Evolutionary conservation across 1,140 invertebrate genomes (phyloP), one percentile per base, ranked within the genome.

Genomic region (Heliothis virescens): DNA sequence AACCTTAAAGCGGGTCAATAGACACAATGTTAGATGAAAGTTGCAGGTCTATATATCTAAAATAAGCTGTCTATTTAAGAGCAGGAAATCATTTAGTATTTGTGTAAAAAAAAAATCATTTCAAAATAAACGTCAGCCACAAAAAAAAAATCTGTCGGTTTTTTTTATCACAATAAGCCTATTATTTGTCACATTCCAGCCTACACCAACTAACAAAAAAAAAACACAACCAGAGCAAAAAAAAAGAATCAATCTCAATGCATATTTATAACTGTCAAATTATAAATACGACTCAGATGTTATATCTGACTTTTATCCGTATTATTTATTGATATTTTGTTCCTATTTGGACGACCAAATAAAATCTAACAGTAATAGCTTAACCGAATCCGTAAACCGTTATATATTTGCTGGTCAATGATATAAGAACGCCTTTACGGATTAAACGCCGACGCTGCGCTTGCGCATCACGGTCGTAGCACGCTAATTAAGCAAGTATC

Each of bases 391-490:
- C 50, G 26, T 73, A 72, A 78, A 83, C 82, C 79, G 82, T 80
- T 83, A 80, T 34, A 59, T 13, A 48, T 65, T 50, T 65, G 12
- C 60, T 29, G 10, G 59, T 50, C 48, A 29, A 48, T 81, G 79
- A 81, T 77, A 83, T 81, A 83, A 83, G 79, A 65, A 76, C 79
- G 76, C 79, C 82, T 67, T 26, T 41, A 48, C 76, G 76, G 48
- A 59, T 34, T 50, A 60, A 11, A 29, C 75, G 75, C 57, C 48
- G n/a, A 65, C 67, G 53, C 47, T 26, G 73, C 65, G 52, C 69
- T 48, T 13, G n/a, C 59, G 62, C 75, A 59, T 13, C 75, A 67
- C 53, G 52, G 62, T 55, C 75, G n/a, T 3, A 63, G 18, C 21
- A 34, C 57, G 62, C 48, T 74, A 72, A 72, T 81, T 71, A 76